Conservation (phyloP, 2,888 invertebrate species). For the Phyllotreta cruciferae region DNA sequence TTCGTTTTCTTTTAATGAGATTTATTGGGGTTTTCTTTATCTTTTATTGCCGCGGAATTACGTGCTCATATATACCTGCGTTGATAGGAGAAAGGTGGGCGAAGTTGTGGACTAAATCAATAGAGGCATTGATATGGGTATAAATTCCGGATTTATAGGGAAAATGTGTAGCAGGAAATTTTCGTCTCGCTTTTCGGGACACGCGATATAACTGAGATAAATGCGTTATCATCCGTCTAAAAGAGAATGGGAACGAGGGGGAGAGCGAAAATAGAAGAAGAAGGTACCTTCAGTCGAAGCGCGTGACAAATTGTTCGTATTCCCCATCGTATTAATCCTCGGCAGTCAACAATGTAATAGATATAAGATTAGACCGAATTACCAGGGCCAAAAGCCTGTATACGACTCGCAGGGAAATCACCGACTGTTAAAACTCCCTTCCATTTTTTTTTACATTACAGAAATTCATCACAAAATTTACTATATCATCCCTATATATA, state of each 20-base stretch:
- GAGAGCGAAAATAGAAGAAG: constrained; percentile 50
- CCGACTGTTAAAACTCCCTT: not conserved
- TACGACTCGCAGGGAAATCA: not conserved
- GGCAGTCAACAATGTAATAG: constrained; percentile 59
- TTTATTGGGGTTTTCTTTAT: no score
- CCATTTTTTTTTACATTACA: not conserved
- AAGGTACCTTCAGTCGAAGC: constrained; percentile 15
- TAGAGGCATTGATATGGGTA: no score
- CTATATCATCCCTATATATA: no score
- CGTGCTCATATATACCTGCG: no score
- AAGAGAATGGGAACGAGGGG: constrained; percentile 21
- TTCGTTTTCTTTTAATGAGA: no score
- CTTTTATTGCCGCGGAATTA: no score
- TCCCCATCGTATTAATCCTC: constrained; percentile 59
- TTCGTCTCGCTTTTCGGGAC: constrained; percentile 17
- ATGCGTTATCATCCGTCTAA: constrained; percentile 54
- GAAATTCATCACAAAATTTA: no score
- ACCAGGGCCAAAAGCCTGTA: constrained; percentile 36
- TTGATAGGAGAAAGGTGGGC: no score
- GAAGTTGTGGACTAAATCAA: no score
- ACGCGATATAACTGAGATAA: constrained; percentile 53
- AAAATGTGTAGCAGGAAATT: constrained; percentile 6
- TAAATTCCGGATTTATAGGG: no score
- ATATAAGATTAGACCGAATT: constrained; percentile 57
- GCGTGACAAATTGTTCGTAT: constrained; percentile 60